phyloP scores from a whole-genome alignment of 2,888 invertebrate species.

The Lapara coniferarum region DNA sequence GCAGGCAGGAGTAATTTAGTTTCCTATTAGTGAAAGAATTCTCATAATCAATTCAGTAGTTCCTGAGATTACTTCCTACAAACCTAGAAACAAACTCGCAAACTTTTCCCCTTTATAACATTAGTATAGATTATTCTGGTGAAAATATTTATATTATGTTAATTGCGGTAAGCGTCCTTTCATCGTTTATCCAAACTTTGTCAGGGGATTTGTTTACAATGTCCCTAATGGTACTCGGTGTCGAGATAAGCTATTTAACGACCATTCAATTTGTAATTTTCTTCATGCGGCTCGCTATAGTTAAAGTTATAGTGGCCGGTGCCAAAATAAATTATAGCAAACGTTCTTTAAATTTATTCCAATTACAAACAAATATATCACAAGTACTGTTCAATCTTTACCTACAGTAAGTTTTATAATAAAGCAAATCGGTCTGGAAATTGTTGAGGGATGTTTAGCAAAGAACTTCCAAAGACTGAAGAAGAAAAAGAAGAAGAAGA shows the following conservation, averaged over 20 bases:
- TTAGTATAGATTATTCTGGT: slow-evolving; percentile 34
- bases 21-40: too few relatives aligned
- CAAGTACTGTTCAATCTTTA: too few relatives aligned
- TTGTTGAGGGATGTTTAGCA: too few relatives aligned
- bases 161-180: slow-evolving; percentile 57
- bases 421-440: too few relatives aligned
- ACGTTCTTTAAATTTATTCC: neutral
- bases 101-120: too few relatives aligned
- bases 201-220: slow-evolving; percentile 62
- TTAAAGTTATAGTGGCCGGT: slow-evolving; percentile 1
- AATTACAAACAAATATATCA: neutral
- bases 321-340: neutral
- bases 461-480: too few relatives aligned
- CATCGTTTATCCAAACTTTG: slow-evolving; percentile 60
- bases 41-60: too few relatives aligned
- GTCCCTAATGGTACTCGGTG: slow-evolving; percentile 58
- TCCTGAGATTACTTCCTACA: too few relatives aligned
- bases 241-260: slow-evolving; percentile 57
- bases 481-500: too few relatives aligned
- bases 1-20: too few relatives aligned
- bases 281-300: slow-evolving; percentile 37
- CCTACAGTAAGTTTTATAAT: too few relatives aligned
- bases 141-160: slow-evolving; percentile 56
- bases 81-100: too few relatives aligned
- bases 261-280: slow-evolving; percentile 55